phyloP scores from a whole-genome alignment of 2,888 invertebrate species.

The Dexiosoma caninum region DNA sequence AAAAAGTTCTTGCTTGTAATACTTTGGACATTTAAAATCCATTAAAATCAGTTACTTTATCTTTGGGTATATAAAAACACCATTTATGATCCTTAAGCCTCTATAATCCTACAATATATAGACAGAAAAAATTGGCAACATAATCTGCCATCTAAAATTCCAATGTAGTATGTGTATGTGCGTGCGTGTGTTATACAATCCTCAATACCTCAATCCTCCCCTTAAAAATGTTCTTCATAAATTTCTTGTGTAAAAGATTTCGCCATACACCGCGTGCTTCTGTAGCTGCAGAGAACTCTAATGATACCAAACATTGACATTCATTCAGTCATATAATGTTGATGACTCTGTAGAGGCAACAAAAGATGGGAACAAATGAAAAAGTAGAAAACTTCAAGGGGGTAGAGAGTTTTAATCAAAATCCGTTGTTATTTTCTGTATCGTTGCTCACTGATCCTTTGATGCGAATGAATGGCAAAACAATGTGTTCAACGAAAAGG shows the following conservation, averaged over 20 bases:
- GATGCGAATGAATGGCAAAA: slow-evolving; percentile 72
- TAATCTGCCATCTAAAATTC: slow-evolving; percentile 65
- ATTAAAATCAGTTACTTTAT: slow-evolving; percentile 62
- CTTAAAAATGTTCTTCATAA: not conserved
- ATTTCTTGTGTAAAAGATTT: slow-evolving; percentile 27
- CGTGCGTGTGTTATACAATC: not conserved
- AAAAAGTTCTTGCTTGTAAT: not conserved
- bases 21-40: slow-evolving; percentile 46
- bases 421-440: slow-evolving; percentile 81
- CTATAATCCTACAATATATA: slow-evolving; percentile 74
- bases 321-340: slow-evolving; percentile 40
- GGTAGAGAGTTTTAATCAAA: slow-evolving; percentile 78
- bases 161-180: not conserved
- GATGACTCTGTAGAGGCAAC: slow-evolving; percentile 55
- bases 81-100: slow-evolving; percentile 78
- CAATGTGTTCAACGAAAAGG: slow-evolving; percentile 60
- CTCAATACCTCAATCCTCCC: slow-evolving; percentile 29
- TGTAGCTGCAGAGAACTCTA: slow-evolving; percentile 37
- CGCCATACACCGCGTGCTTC: slow-evolving; percentile 20
- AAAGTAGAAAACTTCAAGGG: slow-evolving; percentile 65
- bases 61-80: slow-evolving; percentile 70
- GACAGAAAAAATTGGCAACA: slow-evolving; percentile 67
- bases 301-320: slow-evolving; percentile 64
- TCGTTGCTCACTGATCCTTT: slow-evolving; percentile 80
- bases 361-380: slow-evolving; percentile 30